These are phyloP conservation scores for Chaetodon trifascialis DNA, from an alignment of 2,113 vertebrate species.

Conservation along the genomic window DNA sequence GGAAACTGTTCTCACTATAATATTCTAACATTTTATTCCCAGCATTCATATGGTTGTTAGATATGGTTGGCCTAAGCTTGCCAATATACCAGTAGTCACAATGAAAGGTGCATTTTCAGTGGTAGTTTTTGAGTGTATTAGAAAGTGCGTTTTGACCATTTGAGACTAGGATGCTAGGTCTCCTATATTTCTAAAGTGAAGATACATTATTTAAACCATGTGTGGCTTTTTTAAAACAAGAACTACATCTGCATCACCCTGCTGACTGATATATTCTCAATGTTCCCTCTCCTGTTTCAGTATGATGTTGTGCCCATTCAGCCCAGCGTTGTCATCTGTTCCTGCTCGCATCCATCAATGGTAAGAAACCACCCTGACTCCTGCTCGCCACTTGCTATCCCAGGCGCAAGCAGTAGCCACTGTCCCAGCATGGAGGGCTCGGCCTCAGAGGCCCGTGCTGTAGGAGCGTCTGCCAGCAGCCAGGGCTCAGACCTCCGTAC, in stretches of 20 bases:
- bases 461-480: conserved; percentile 79
- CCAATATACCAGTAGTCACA: background rate
- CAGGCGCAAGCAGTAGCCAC: conserved; percentile 89
- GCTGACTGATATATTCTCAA: conserved; percentile 32
- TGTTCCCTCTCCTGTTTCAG: conserved; percentile 78
- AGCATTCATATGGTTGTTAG: background rate
- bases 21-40: background rate
- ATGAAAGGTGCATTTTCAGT: background rate
- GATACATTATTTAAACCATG: background rate
- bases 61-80: background rate
- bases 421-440: conserved; percentile 90
- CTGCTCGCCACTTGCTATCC: conserved; percentile 87
- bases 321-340: conserved; percentile 95
- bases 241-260: background rate
- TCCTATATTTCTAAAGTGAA: conserved; percentile 1
- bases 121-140: background rate
- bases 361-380: conserved; percentile 95
- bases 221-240: background rate
- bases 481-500: conserved; percentile 81
- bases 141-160: background rate
- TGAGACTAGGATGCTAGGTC: background rate
- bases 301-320: conserved; percentile 98
- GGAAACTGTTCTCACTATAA: background rate
- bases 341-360: conserved; percentile 96
- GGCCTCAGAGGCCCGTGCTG: conserved; percentile 82